Conservation (phyloP, 2,797 vertebrate species). For the Mareca penelope region DNA sequence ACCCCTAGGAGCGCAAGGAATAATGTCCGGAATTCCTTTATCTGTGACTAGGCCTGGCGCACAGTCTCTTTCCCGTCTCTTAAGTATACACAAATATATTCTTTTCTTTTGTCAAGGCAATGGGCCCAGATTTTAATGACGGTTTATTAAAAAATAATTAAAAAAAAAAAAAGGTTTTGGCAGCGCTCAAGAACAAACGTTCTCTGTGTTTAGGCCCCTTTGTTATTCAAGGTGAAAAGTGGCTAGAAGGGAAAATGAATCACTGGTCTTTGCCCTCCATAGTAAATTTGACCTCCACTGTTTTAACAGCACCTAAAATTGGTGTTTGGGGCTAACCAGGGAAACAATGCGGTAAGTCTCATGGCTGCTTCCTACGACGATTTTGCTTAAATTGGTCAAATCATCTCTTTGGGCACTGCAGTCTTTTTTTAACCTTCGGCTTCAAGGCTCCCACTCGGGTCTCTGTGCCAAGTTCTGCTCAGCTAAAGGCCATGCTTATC, state of each 20-base stretch:
- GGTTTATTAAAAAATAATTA: slow-evolving; percentile 41
- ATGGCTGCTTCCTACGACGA: not conserved
- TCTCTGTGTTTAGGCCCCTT: slow-evolving; percentile 49
- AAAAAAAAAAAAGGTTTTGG: slow-evolving; percentile 9
- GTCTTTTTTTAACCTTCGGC: not conserved
- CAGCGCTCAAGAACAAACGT: slow-evolving; percentile 54
- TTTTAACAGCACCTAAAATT: slow-evolving; percentile 32
- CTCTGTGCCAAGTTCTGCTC: not conserved
- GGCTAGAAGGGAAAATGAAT: slow-evolving; percentile 63
- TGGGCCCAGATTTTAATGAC: slow-evolving; percentile 53
- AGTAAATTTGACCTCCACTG: slow-evolving; percentile 70
- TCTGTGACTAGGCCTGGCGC: slow-evolving; percentile 62
- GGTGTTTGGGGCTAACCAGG: slow-evolving; percentile 21
- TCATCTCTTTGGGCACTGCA: not conserved
- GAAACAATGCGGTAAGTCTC: not conserved
- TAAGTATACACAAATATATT: slow-evolving; percentile 68
- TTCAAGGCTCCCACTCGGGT: not conserved
- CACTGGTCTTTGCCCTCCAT: slow-evolving; percentile 60
- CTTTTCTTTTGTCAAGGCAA: slow-evolving; percentile 63
- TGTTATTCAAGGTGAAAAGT: slow-evolving; percentile 69
- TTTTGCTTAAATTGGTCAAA: not conserved
- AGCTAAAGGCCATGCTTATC: not conserved
- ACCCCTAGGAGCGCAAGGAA: slow-evolving; percentile 64
- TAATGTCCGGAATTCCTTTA: slow-evolving; percentile 80
- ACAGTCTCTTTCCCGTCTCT: slow-evolving; percentile 65